A percentile compares a stretch with the other conserved stretches of the same genome.
Conservation (phyloP, 2,888 invertebrate species). For the Morpho deidamia region DNA sequence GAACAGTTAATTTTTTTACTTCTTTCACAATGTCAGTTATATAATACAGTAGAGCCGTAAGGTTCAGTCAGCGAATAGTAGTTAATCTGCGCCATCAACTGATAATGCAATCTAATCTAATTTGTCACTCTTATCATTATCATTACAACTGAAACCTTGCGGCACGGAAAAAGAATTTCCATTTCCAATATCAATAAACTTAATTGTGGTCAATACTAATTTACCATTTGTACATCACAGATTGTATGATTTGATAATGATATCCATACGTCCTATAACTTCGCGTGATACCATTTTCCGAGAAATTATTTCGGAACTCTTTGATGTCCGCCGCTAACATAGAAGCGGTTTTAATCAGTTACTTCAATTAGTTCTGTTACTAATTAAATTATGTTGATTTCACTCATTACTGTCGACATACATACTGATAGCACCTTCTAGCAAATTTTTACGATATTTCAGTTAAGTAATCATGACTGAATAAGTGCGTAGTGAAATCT, state of each 20-base stretch:
- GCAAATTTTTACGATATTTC: too few relatives aligned
- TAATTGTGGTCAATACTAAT: slow-evolving; percentile 49
- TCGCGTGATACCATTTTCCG: slow-evolving; percentile 14
- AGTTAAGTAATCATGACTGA: too few relatives aligned
- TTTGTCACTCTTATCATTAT: slow-evolving; percentile 54
- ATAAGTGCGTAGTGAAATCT: too few relatives aligned
- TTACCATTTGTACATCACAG: slow-evolving; percentile 30
- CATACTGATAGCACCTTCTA: neutral
- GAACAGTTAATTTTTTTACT: too few relatives aligned
- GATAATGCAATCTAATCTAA: slow-evolving; percentile 63
- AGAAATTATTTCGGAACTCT: slow-evolving; percentile 16
- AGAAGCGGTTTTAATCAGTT: slow-evolving; percentile 11
- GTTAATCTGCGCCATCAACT: slow-evolving; percentile 66
- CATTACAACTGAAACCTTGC: slow-evolving; percentile 43
- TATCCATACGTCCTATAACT: slow-evolving; percentile 9
- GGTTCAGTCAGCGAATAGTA: slow-evolving; percentile 58
- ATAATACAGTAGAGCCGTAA: slow-evolving; percentile 9
- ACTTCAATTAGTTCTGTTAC: neutral
- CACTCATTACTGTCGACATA: neutral
- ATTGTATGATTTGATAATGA: slow-evolving; percentile 24
- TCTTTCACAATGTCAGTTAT: neutral
- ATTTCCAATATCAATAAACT: slow-evolving; percentile 48
- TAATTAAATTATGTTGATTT: slow-evolving; percentile 9
- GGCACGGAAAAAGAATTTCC: slow-evolving; percentile 49
- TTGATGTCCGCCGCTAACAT: slow-evolving; percentile 23